Evolutionary conservation across 2,113 vertebrate genomes (phyloP).

Genomic region (Lota lota): DNA sequence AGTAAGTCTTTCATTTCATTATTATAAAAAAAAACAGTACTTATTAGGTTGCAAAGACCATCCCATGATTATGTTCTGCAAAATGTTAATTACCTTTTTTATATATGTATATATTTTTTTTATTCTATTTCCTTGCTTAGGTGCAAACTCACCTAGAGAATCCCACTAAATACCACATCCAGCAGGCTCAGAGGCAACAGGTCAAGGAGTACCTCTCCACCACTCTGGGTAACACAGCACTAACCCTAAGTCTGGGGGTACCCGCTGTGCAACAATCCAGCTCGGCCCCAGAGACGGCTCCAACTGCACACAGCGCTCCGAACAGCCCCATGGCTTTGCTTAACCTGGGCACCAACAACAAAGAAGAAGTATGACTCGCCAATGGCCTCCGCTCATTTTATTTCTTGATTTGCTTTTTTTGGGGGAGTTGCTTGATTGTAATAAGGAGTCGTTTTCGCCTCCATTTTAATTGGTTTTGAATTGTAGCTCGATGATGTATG

Average conservation of each 20-base stretch:
- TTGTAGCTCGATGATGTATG: constrained; percentile 30
- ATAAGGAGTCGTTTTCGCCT: constrained; percentile 22
- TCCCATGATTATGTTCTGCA: neutral
- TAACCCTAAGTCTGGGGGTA: constrained; percentile 72
- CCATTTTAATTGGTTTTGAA: constrained; percentile 47
- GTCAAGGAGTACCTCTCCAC: constrained; percentile 88
- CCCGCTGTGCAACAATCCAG: constrained; percentile 65
- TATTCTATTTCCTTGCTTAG: constrained; percentile 50
- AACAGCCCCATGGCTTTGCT: constrained; percentile 87
- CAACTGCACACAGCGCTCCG: constrained; percentile 73
- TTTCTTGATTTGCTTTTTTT: constrained; percentile 3
- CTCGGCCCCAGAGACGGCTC: constrained; percentile 71
- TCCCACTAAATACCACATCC: constrained; percentile 85
- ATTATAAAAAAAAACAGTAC: neutral
- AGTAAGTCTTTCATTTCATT: constrained; percentile 61
- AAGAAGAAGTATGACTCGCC: constrained; percentile 77
- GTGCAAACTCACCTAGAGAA: constrained; percentile 87
- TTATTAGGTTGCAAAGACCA: neutral
- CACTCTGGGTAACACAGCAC: constrained; percentile 78
- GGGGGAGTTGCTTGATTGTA: neutral
- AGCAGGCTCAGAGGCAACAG: constrained; percentile 84
- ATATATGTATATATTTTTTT: neutral
- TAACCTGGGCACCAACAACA: constrained; percentile 83
- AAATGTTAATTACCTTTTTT: no score
- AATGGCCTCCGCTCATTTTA: no score